Evolutionary conservation across 2,888 invertebrate genomes (phyloP).

Genomic region (Ochropleura leucogaster): DNA sequence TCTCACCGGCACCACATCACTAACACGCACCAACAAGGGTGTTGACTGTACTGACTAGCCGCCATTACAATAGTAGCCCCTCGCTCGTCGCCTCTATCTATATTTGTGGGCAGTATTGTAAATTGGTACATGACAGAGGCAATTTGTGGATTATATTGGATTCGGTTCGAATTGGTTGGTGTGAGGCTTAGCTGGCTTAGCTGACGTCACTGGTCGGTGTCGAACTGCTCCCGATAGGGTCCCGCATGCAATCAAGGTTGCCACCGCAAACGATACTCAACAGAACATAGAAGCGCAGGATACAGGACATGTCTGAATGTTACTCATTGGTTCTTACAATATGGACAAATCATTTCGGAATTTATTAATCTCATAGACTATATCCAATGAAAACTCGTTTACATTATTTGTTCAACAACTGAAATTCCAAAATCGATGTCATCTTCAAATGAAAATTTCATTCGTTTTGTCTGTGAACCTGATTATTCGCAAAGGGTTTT

Average conservation of each 20-base stretch:
- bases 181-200: conserved; percentile 31
- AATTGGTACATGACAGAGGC: conserved; percentile 30
- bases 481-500: not conserved
- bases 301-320: not conserved
- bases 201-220: conserved; percentile 20
- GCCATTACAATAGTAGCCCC: not conserved
- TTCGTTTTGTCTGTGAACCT: not conserved
- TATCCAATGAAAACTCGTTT: too few species aligned
- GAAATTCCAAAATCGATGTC: not conserved
- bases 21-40: not conserved
- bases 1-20: not conserved
- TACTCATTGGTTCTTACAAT: not conserved
- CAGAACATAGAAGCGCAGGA: too few species aligned
- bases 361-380: too few species aligned
- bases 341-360: too few species aligned
- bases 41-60: not conserved
- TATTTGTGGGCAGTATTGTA: conserved; percentile 22
- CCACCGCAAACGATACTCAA: not conserved
- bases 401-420: not conserved
- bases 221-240: conserved; percentile 8
- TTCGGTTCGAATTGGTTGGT: conserved; percentile 26
- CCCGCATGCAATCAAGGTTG: conserved; percentile 11
- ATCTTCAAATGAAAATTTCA: not conserved
- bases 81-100: conserved; percentile 8
- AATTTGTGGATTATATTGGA: conserved; percentile 35